A percentile compares a stretch with the other conserved stretches of the same genome.
Evolutionary conservation across 2,888 invertebrate genomes (phyloP).

Genomic region (Synanthedon formicaeformis): DNA sequence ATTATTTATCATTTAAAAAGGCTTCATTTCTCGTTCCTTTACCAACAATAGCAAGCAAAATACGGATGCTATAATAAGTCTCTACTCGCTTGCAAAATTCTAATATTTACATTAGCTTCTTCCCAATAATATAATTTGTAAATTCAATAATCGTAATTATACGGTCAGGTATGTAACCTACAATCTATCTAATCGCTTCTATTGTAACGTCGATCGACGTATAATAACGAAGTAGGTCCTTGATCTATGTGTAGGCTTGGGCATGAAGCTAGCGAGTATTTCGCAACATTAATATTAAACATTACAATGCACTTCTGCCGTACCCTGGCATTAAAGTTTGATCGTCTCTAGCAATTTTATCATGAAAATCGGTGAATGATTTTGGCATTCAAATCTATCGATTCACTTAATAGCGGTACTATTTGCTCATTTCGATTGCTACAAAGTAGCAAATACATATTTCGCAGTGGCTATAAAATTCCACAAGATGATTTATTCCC

Average conservation of each 20-base stretch:
- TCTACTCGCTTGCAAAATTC: neutral
- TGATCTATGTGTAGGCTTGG: constrained; percentile 50
- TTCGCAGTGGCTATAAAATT: too few species aligned
- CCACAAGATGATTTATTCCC: too few species aligned
- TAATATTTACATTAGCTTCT: too few species aligned
- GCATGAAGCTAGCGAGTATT: constrained; percentile 15
- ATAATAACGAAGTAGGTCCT: constrained; percentile 44
- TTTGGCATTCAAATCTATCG: neutral
- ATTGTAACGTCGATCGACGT: constrained; percentile 35
- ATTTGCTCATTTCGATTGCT: neutral
- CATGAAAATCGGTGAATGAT: neutral
- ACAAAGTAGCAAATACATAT: neutral
- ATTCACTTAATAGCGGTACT: neutral
- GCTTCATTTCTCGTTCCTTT: too few species aligned
- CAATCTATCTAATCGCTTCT: constrained; percentile 36
- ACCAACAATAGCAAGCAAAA: too few species aligned
- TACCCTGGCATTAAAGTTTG: constrained; percentile 33
- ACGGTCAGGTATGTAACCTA: constrained; percentile 14
- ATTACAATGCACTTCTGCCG: constrained; percentile 35
- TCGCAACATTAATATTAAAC: constrained; percentile 41
- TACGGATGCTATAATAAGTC: neutral
- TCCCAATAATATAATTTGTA: neutral
- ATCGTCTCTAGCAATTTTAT: constrained; percentile 18
- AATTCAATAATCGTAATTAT: constrained; percentile 6
- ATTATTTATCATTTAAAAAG: too few species aligned